phyloP scores from a whole-genome alignment of 1,140 invertebrate genomes.

The Colletes latitarsis region DNA sequence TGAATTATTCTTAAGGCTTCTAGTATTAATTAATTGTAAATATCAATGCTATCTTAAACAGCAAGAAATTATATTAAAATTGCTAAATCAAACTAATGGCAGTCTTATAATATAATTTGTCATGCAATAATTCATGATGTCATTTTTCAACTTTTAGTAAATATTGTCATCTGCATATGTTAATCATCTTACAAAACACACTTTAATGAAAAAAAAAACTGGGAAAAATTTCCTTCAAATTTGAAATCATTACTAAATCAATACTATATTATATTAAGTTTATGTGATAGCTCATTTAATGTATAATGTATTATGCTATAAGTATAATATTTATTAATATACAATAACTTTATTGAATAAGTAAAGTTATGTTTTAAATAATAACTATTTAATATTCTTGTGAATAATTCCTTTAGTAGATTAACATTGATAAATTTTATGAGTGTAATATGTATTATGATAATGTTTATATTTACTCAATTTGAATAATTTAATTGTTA shows the following conservation, averaged over 20 bases:
- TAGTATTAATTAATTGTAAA: slow-evolving; percentile 6
- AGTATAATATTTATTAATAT: not conserved
- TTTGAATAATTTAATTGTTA: slow-evolving; percentile 49
- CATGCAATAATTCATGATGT: slow-evolving; percentile 2
- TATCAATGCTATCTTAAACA: not conserved
- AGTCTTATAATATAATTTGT: slow-evolving; percentile 8
- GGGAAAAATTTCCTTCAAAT: not conserved
- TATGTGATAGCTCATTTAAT: not conserved
- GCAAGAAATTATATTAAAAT: not conserved
- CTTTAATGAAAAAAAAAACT: slow-evolving; percentile 9
- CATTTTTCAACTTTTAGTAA: slow-evolving; percentile 1
- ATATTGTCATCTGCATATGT: slow-evolving; percentile 7
- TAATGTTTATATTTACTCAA: slow-evolving; percentile 1
- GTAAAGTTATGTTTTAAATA: too few species aligned
- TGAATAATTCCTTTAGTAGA: not conserved
- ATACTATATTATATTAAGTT: slow-evolving; percentile 2
- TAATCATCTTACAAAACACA: not conserved
- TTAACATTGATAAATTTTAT: slow-evolving; percentile 32
- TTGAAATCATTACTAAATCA: not conserved
- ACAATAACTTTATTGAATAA: not conserved
- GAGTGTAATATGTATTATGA: slow-evolving; percentile 11
- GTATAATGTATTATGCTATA: slow-evolving; percentile 9
- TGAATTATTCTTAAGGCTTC: not conserved
- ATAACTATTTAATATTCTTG: slow-evolving; percentile 1
- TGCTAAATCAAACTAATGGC: not conserved